These are phyloP conservation scores for Rhynchotus rufescens DNA, from an alignment of 2,797 vertebrate genomes.

Conservation along the genomic window DNA sequence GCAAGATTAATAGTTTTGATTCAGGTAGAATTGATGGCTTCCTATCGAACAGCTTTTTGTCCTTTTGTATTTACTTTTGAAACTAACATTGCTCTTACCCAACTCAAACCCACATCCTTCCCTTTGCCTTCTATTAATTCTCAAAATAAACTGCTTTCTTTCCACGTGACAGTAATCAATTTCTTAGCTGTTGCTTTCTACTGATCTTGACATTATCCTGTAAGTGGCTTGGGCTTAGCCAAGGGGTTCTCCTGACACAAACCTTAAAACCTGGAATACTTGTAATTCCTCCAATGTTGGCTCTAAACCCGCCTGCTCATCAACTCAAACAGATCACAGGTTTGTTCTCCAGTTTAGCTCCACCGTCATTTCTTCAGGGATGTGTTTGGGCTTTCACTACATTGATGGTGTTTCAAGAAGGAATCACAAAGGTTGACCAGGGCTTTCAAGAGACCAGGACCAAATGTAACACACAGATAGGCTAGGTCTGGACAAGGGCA, in stretches of 20 bases:
- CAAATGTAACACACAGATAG: rapidly evolving
- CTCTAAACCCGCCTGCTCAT: neutral
- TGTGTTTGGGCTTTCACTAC: rapidly evolving
- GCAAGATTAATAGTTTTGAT: slow-evolving; percentile 33
- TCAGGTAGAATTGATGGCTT: slow-evolving; percentile 30
- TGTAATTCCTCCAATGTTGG: neutral
- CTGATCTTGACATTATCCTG: neutral
- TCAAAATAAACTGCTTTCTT: neutral
- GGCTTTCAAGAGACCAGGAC: neutral
- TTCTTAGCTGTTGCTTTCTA: neutral
- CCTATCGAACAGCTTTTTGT: slow-evolving; percentile 31
- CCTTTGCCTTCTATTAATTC: neutral
- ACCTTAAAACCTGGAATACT: neutral
- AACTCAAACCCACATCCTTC: neutral
- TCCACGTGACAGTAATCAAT: neutral
- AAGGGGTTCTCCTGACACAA: neutral
- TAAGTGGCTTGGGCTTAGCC: neutral
- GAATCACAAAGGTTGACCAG: neutral
- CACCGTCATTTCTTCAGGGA: neutral
- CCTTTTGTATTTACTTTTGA: neutral
- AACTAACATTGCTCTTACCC: neutral
- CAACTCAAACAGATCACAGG: neutral
- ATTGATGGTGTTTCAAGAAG: neutral
- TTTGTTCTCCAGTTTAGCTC: neutral
- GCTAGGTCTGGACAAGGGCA: neutral